Conservation (phyloP, 2,888 invertebrate genomes). For the Copidosoma aretas region DNA sequence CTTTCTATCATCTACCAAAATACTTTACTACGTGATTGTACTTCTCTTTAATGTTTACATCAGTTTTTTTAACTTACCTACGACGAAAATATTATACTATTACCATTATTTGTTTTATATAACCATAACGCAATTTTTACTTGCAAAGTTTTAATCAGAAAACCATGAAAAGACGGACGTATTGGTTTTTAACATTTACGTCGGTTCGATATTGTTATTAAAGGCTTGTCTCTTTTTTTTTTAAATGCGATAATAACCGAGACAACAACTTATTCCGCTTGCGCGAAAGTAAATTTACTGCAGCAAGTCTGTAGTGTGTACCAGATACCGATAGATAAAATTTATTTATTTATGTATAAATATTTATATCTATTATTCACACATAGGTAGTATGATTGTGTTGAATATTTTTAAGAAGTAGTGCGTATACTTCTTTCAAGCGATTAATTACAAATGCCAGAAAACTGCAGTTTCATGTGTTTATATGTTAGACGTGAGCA, state of each 20-base stretch:
- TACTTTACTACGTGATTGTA: background rate
- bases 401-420: constrained; percentile 50
- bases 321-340: constrained; percentile 45
- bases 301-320: constrained; percentile 35
- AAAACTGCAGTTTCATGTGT: constrained; percentile 30
- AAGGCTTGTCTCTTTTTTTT: constrained; percentile 1
- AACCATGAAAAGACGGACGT: too few relatives aligned
- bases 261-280: constrained; percentile 11
- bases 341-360: constrained; percentile 49
- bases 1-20: too few relatives aligned
- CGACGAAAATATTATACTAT: constrained; percentile 6
- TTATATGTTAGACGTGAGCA: constrained; percentile 31
- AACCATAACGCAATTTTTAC: constrained; percentile 10
- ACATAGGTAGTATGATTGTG: constrained; percentile 46
- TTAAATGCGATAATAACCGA: constrained; percentile 9
- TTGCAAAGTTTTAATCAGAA: constrained; percentile 12
- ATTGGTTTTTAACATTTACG: background rate
- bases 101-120: constrained; percentile 16
- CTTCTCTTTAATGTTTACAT: background rate
- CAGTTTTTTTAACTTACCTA: constrained; percentile 15
- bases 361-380: constrained; percentile 42
- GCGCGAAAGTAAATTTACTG: constrained; percentile 32
- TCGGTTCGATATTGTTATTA: too few relatives aligned
- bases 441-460: constrained; percentile 29
- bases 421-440: constrained; percentile 49